A percentile compares a stretch with the other conserved stretches of the same genome.
These are phyloP conservation scores for Bubo scandiacus DNA, from an alignment of 2,113 vertebrate genomes.

Conservation along the genomic window DNA sequence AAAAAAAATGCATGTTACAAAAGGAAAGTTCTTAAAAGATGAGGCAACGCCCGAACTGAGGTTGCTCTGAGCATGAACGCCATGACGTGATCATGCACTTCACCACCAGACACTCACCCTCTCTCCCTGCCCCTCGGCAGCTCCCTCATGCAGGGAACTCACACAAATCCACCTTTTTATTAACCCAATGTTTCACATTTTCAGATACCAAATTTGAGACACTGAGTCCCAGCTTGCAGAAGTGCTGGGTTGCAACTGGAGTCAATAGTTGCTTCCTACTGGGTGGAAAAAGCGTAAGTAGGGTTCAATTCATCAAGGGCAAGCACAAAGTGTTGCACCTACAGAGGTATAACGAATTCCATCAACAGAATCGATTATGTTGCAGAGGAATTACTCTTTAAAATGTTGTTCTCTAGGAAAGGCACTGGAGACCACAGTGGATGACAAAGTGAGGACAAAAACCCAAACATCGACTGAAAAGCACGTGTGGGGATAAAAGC, in stretches of 20 bases:
- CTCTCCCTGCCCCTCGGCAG: not conserved
- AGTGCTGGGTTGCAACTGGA: not conserved
- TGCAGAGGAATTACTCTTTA: not conserved
- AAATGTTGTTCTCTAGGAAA: not conserved
- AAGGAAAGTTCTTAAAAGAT: not conserved
- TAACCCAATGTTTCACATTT: not conserved
- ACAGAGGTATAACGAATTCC: no score
- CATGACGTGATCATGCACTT: not conserved
- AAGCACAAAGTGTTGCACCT: not conserved
- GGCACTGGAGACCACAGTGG: not conserved
- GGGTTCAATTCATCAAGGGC: not conserved
- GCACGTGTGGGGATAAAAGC: not conserved
- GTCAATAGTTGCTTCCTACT: not conserved
- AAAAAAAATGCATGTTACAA: not conserved
- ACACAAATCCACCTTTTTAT: not conserved
- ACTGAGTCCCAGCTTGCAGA: not conserved
- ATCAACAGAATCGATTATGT: not conserved
- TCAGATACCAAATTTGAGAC: not conserved
- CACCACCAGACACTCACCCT: not conserved
- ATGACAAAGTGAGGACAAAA: not conserved
- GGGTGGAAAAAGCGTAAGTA: no score
- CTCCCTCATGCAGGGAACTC: not conserved
- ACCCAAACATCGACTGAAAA: not conserved
- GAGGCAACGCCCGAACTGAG: not conserved
- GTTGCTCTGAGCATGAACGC: not conserved